phyloP scores from a whole-genome alignment of 2,797 vertebrate species.

The Dermochelys coriacea region DNA sequence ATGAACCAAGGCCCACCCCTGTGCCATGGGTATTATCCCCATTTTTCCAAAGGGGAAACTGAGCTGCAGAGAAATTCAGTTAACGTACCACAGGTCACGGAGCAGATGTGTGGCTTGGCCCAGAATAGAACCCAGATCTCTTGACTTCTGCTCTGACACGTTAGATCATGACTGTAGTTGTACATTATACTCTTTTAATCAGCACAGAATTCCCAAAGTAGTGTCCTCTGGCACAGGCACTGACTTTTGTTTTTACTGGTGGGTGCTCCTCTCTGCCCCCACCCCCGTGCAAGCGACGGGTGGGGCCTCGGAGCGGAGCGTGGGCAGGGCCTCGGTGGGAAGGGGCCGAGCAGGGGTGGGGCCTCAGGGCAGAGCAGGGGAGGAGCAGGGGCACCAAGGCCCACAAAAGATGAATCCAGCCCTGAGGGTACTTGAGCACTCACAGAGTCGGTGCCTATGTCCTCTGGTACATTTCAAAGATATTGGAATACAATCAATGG shows the following conservation, averaged over 20 bases:
- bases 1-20: not conserved
- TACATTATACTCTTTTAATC: not conserved
- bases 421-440: not conserved
- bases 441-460: no score
- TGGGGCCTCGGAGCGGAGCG: no score
- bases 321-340: no score
- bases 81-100: not conserved
- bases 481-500: not conserved
- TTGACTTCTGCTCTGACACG: not conserved
- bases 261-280: no score
- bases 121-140: not conserved
- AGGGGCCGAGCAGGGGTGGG: accelerated
- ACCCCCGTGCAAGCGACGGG: no score
- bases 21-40: not conserved
- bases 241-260: no score
- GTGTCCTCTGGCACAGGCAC: not conserved
- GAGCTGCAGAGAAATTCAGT: not conserved
- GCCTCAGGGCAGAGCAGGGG: not conserved
- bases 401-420: accelerated
- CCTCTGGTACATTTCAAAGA: not conserved
- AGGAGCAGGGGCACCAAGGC: not conserved
- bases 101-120: not conserved
- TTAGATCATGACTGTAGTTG: not conserved
- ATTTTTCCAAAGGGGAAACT: not conserved
- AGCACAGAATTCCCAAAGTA: not conserved